phyloP scores from a whole-genome alignment of 2,888 invertebrate species.

The Formica aserva region DNA sequence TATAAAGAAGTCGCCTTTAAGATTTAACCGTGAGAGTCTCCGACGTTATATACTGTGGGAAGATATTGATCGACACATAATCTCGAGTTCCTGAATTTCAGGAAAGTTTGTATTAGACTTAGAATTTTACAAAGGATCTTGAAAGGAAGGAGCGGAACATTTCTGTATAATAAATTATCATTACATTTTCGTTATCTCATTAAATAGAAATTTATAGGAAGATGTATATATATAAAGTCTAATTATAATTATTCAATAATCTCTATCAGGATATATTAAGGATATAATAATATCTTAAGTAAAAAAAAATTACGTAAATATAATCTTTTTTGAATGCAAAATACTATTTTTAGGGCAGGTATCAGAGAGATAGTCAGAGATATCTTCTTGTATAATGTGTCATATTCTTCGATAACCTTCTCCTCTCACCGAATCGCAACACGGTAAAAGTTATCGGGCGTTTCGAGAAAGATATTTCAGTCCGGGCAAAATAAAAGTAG shows the following conservation, averaged over 20 bases:
- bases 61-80: conserved; percentile 18
- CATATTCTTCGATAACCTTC: not conserved
- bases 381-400: conserved; percentile 17
- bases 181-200: not conserved
- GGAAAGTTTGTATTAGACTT: not conserved
- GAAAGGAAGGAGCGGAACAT: not conserved
- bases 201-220: not conserved
- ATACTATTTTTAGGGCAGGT: not conserved
- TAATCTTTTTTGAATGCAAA: not conserved
- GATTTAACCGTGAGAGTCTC: conserved; percentile 6
- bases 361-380: not conserved
- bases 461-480: conserved; percentile 31
- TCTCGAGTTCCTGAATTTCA: conserved; percentile 5
- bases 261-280: not conserved
- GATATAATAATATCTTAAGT: not conserved
- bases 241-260: not conserved
- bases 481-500: conserved; percentile 3
- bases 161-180: not conserved
- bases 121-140: not conserved
- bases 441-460: conserved; percentile 26
- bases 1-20: conserved; percentile 36
- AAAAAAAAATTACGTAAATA: not conserved
- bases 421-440: conserved; percentile 27
- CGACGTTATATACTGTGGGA: not conserved
- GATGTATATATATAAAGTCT: not conserved